Conservation (phyloP, 2,797 vertebrate species). For the Lepilemur ruficaudatus region DNA sequence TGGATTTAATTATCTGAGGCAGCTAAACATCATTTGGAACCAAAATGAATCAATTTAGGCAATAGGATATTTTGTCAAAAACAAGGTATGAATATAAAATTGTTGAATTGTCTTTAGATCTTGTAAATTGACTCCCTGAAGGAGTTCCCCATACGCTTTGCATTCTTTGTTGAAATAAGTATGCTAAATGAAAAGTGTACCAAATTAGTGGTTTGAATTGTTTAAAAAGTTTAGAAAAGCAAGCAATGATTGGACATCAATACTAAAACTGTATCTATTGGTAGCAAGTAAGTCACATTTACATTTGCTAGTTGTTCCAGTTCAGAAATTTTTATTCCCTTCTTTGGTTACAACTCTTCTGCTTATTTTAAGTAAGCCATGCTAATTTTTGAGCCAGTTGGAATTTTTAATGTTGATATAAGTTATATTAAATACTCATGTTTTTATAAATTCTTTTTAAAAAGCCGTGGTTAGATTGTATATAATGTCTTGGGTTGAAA, state of each 20-base stretch:
- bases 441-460: constrained; percentile 2
- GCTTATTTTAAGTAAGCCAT: constrained; percentile 8
- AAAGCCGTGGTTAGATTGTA: neutral
- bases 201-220: neutral
- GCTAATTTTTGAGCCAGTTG: constrained; percentile 41
- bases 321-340: neutral
- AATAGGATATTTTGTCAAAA: constrained; percentile 24
- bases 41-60: neutral
- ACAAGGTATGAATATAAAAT: neutral
- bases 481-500: constrained; percentile 7
- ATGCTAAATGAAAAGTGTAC: neutral
- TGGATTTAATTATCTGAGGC: neutral
- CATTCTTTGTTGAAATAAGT: constrained; percentile 35
- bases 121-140: neutral
- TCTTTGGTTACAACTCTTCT: neutral
- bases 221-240: neutral
- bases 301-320: neutral
- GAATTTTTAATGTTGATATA: constrained; percentile 47
- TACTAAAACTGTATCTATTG: neutral
- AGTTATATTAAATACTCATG: neutral
- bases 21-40: constrained; percentile 29
- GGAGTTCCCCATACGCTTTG: neutral
- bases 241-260: neutral
- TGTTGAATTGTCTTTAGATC: neutral
- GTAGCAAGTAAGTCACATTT: neutral